Base-by-base conservation (phyloP, 2,888 invertebrate genomes). In the Asteroscopus sphinx region DNA sequence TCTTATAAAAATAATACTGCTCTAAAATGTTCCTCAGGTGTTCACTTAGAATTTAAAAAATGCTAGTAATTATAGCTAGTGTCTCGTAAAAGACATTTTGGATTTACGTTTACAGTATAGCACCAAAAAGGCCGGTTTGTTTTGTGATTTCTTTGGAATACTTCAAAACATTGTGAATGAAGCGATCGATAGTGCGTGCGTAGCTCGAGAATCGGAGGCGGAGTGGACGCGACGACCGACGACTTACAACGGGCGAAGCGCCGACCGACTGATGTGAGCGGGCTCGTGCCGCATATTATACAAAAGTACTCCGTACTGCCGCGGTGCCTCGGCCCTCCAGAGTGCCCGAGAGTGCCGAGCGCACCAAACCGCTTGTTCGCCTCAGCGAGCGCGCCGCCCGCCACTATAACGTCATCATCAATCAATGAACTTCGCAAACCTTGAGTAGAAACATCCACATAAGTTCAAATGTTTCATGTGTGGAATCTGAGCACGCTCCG, bases 101-200 rank as follows among this genome's bases (percentile, higher is more conserved):
- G 11, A 47, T 66, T 49, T 47, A 47, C 55, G 42, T 60, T 42
- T 46, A 66, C 55, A 69, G 60, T 69, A 26, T 73, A 79, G 78
- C 78, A 78, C 76, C 70, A 66, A 64, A 65, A 69, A 73, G 76
- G 80, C 77, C 77, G 80, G 76, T 74, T 74, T 76, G 77, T 80
- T 81, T 73, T 63, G 57, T 53, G 61, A 39, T 57, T 74, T 76
- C 68, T 73, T 78, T 60, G 63, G 57, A 62, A 53, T 62, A 71
- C 46, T 70, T 80, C 72, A 82, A 83, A 87, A 84, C 83, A 86
- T 85, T 81, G 77, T 86, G 79, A 85, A 85, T 85, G 81, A 75
- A 55, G 60, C 84, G 79, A 87, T 87, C 84, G 67, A 80, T 73
- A 75, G 47, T 56, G 64, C 56, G 73, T 66, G 65, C 59, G 55